These are phyloP conservation scores for Albula glossodonta DNA, from an alignment of 2,113 vertebrate genomes.

Conservation along the genomic window DNA sequence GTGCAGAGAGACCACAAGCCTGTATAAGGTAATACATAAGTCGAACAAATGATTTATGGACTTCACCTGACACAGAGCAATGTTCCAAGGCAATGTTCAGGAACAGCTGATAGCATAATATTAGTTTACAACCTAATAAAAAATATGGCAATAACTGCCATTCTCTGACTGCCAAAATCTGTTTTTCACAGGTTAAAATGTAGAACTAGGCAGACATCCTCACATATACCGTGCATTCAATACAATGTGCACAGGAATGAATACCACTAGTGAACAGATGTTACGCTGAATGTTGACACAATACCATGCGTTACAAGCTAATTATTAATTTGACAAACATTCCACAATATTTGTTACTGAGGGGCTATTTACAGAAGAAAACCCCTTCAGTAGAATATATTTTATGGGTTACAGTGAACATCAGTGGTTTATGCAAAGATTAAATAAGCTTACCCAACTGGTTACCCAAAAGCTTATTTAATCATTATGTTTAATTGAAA, in stretches of 20 bases:
- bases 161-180: not conserved
- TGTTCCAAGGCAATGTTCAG: not conserved
- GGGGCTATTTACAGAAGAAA: not conserved
- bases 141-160: not conserved
- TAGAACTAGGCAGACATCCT: not conserved
- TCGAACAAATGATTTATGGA: conserved; percentile 7
- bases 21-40: conserved; percentile 26
- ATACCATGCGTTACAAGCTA: not conserved
- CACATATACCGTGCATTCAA: not conserved
- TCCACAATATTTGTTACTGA: not conserved
- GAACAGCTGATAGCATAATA: not conserved
- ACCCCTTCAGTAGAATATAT: not conserved
- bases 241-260: not conserved
- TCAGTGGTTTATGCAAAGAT: not conserved
- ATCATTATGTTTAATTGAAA: too few species aligned
- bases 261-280: not conserved
- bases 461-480: too few species aligned
- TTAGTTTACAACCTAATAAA: not conserved
- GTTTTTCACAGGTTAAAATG: not conserved
- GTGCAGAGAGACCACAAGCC: conserved; percentile 13
- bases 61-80: not conserved
- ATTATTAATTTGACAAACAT: not conserved
- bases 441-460: not conserved
- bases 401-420: not conserved
- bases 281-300: not conserved